Evolutionary conservation across 2,113 vertebrate species (phyloP), one percentile per base, ranked within the genome.

Genomic region (Myrmophylax atrothorax): DNA sequence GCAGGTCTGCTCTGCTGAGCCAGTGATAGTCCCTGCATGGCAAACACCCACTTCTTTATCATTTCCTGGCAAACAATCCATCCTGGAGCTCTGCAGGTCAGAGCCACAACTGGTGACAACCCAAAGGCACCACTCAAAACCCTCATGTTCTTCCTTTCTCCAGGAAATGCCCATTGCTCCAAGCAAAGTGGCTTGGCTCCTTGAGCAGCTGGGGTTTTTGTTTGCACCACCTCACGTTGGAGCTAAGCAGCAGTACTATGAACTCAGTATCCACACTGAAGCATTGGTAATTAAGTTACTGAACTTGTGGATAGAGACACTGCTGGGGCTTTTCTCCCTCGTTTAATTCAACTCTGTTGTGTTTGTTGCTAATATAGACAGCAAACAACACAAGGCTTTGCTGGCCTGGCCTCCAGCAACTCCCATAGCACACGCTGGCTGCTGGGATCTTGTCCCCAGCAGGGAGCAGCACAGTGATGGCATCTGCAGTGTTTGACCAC

Each of bases 21-120:
- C 18, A 24, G 52, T 0, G 0, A 35, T 4, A 14, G 50, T 11
- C 28, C 4, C 3, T 22, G 5, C 6, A 1, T 1, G n/a, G 69
- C 74, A 22, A 46, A 40, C 62, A 56, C 55, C 31, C 55, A 6
- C 11, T 55, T 55, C 53, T 56, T 33, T 52, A 14, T 15, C 50
- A 52, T 52, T 52, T 52, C 9, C 1, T 1, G 25, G 63, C 74
- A 22, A 46, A 40, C 56, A 56, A 31, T 19, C 7, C 29, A 16
- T 25, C n/a, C 15, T 5, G 22, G n/a, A 58, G 50, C 37, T 3
- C 2, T 4, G 29, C 25, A 7, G 28, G 24, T 33, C 2, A 0
- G 18, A 75, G 29, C n/a, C 2, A 5, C 0, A 0, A 20, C 15
- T 16, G 38, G 7, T 3, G 2, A 12, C 1, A 3, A 44, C 12